A percentile compares a stretch with the other conserved stretches of the same genome.
Evolutionary conservation across 2,113 vertebrate species (phyloP).

Genomic region (Gorsachius goisagi): DNA sequence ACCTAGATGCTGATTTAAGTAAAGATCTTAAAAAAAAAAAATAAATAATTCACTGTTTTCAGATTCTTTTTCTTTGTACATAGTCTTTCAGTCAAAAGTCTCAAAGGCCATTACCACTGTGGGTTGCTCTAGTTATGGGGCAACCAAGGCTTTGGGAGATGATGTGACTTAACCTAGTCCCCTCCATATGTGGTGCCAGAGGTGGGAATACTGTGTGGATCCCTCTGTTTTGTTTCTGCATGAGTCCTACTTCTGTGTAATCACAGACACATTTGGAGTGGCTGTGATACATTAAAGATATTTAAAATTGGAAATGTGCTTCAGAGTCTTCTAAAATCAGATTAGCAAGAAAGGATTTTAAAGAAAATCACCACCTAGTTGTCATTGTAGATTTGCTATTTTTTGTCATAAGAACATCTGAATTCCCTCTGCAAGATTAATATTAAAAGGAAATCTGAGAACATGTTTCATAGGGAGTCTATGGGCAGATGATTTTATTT

Average conservation of each 20-base stretch:
- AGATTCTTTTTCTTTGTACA: neutral
- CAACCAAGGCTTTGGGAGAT: neutral
- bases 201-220: neutral
- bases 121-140: neutral
- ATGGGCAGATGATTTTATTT: neutral
- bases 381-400: neutral
- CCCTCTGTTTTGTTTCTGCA: neutral
- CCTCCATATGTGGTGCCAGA: neutral
- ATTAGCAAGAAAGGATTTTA: neutral
- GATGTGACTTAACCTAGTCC: neutral
- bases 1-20: neutral
- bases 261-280: neutral
- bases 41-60: neutral
- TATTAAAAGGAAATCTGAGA: neutral
- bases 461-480: neutral
- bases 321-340: neutral
- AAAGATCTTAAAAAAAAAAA: neutral
- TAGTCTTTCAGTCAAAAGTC: neutral
- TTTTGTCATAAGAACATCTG: neutral
- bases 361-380: conserved; percentile 2
- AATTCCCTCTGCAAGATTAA: conserved; percentile 24
- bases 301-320: neutral
- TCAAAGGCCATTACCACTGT: neutral
- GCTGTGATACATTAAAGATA: neutral
- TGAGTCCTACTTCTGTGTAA: neutral